phyloP scores from a whole-genome alignment of 2,888 invertebrate species.

The Zeuzera pyrina region DNA sequence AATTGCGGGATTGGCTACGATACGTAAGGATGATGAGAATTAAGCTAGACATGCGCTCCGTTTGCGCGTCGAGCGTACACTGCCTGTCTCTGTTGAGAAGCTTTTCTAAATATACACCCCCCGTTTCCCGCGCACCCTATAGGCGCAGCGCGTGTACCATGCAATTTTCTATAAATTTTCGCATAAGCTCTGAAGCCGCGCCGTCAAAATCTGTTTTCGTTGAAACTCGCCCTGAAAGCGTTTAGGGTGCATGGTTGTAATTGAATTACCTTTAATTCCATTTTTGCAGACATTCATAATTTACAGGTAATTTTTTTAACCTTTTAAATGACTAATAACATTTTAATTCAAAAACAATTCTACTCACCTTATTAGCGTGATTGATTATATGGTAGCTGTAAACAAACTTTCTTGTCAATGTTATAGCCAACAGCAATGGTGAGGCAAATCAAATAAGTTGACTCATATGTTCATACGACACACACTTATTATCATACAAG shows the following conservation, averaged over 20 bases:
- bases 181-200: slow-evolving; percentile 61
- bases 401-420: too few relatives aligned
- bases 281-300: slow-evolving; percentile 20
- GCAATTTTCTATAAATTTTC: slow-evolving; percentile 72
- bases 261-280: slow-evolving; percentile 50
- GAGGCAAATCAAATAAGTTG: too few relatives aligned
- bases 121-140: slow-evolving; percentile 55
- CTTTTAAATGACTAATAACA: too few relatives aligned
- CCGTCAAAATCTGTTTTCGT: slow-evolving; percentile 69
- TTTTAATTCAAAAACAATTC: too few relatives aligned
- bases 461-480: too few relatives aligned
- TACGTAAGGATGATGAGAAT: slow-evolving; percentile 24
- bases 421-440: too few relatives aligned
- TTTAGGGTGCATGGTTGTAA: slow-evolving; percentile 42
- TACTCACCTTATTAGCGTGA: too few relatives aligned
- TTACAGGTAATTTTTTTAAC: too few relatives aligned
- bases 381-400: too few relatives aligned
- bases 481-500: too few relatives aligned
- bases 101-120: slow-evolving; percentile 70
- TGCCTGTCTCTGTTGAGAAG: slow-evolving; percentile 29
- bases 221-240: slow-evolving; percentile 37
- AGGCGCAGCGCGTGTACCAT: slow-evolving; percentile 59
- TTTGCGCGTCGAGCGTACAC: slow-evolving; percentile 49
- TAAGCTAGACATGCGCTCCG: slow-evolving; percentile 36
- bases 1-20: slow-evolving; percentile 48